Base-by-base conservation (phyloP, 2,113 vertebrate species). In the Oplegnathus fasciatus region DNA sequence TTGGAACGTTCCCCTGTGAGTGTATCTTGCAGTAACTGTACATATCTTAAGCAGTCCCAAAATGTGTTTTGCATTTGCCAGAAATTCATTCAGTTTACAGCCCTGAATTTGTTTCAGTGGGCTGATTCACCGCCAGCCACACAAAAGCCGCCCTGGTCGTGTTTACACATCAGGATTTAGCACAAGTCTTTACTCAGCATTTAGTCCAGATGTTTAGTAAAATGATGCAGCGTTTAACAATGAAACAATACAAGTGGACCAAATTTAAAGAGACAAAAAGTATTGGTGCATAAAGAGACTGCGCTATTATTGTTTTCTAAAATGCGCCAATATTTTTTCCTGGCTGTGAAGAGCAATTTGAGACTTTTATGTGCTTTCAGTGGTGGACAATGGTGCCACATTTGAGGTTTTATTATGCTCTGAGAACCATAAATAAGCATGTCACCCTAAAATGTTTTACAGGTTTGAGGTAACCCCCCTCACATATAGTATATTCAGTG, bases 41-140 rank as follows among this genome's bases (percentile, higher is more conserved):
- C 28, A n/a, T 17, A 42, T 55, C 14, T 46, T 69, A 26, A 74
- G 24, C 18, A 40, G 40, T 58, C 61, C 40, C 58, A 75, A 71
- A 78, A 84, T 64, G 37, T 69, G 14, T 50, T 61, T 83, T 77
- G 18, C 64, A 82, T 37, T 58, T 82, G 73, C 52, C 65, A 68
- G 71, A 72, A 46, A 84, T 64, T 8, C 0, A 71, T 86, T 86
- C 18, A 60, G 6, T 87, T 85, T 79, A 34, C 32, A 62, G 32
- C 24, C 57, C 11, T 48, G 37, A 24, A 57, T 61, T 52, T 64
- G 22, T 71, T 69, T 88, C 26, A 48, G 2, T 34, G 55, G 60
- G 62, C 30, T 60, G 58, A 85, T 83, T 85, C 64, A 44, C 34
- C 65, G 66, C 7, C n/a, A 46, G 26, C 18, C 20, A 17, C 34